Percentiles rank a stretch among this genome's conserved stretches.
Evolutionary conservation across 2,888 invertebrate species (phyloP).

Genomic region (Orchestes rusci): DNA sequence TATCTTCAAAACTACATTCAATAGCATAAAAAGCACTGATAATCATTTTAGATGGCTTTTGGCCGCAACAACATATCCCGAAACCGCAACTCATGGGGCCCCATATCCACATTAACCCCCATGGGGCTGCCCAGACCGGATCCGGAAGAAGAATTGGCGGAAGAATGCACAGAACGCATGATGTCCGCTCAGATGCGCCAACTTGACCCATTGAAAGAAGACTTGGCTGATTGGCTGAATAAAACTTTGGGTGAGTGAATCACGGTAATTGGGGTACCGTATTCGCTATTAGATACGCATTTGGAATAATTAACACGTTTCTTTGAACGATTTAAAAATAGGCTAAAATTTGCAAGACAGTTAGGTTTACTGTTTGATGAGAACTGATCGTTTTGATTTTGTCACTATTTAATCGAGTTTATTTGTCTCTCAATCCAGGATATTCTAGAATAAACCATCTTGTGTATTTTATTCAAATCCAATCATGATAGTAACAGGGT

Average conservation of each 20-base stretch:
- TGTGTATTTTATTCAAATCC: no score
- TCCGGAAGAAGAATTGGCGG: constrained; percentile 39
- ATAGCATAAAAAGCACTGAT: not conserved
- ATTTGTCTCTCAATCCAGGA: no score
- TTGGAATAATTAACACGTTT: no score
- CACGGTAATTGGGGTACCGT: no score
- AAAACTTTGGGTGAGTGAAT: constrained; percentile 66
- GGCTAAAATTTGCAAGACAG: not conserved
- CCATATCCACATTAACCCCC: constrained; percentile 46
- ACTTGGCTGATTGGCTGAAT: constrained; percentile 83
- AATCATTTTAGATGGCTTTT: constrained; percentile 33
- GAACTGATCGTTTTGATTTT: no score
- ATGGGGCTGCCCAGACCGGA: constrained; percentile 33
- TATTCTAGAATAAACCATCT: no score
- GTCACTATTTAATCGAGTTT: no score
- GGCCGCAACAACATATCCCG: constrained; percentile 31
- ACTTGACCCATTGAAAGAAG: constrained; percentile 76
- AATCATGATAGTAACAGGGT: no score
- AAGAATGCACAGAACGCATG: constrained; percentile 61
- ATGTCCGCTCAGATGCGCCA: constrained; percentile 71
- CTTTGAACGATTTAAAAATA: not conserved
- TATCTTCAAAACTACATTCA: no score
- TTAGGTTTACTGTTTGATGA: not conserved
- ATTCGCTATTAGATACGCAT: no score
- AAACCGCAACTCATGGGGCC: constrained; percentile 55